A percentile compares a stretch with the other conserved stretches of the same genome.
Evolutionary conservation across 2,113 vertebrate species (phyloP).

Genomic region (Heterocephalus glaber): DNA sequence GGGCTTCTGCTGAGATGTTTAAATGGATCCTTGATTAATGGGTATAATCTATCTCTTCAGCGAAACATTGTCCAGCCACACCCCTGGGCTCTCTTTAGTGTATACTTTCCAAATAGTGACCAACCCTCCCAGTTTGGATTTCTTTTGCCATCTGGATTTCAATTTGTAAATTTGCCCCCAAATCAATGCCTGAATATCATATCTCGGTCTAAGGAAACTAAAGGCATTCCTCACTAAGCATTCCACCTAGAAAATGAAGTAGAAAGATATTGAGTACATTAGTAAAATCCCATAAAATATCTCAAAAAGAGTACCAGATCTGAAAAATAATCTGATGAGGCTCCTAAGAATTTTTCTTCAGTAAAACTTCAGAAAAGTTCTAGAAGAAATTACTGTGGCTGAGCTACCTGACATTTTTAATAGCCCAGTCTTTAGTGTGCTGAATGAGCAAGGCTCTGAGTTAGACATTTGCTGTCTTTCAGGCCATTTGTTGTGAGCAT

Average conservation of each 20-base stretch:
- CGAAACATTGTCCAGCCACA: not conserved
- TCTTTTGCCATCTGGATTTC: not conserved
- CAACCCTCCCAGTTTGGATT: not conserved
- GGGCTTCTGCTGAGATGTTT: not conserved
- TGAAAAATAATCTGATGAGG: not conserved
- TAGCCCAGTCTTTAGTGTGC: no score
- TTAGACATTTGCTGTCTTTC: not conserved
- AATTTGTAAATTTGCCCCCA: not conserved
- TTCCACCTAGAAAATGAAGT: not conserved
- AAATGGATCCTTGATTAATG: not conserved
- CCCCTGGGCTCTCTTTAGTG: not conserved
- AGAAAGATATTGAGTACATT: not conserved
- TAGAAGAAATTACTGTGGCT: not conserved
- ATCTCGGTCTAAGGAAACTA: not conserved
- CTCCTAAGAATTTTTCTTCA: not conserved
- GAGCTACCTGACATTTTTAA: not conserved
- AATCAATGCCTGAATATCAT: not conserved
- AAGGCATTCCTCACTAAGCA: not conserved
- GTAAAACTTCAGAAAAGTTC: not conserved
- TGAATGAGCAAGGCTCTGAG: not conserved
- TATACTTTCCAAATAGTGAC: not conserved
- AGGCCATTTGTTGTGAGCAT: not conserved
- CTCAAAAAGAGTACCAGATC: not conserved
- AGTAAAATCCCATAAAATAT: not conserved
- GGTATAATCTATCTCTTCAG: not conserved